A percentile compares a stretch with the other conserved stretches of the same genome.
Evolutionary conservation across 2,888 invertebrate species (phyloP).

Genomic region (Rutpela maculata): DNA sequence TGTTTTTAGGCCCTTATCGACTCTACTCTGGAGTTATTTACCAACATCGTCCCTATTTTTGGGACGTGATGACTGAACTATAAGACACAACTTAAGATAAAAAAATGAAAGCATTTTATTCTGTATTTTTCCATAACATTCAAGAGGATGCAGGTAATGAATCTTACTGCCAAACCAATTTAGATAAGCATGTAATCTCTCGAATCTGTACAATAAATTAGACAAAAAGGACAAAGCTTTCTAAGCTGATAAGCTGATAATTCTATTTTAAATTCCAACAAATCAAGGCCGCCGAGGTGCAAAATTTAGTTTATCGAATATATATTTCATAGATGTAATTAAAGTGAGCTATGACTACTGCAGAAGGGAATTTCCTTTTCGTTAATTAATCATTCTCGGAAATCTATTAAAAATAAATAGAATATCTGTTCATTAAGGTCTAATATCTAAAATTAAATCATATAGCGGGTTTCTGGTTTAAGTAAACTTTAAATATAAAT

Average conservation of each 20-base stretch:
- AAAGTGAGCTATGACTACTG: constrained; percentile 4
- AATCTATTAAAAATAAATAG: constrained; percentile 9
- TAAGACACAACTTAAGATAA: too few species aligned
- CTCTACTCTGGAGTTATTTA: too few species aligned
- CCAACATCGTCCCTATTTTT: too few species aligned
- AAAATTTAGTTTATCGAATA: not conserved
- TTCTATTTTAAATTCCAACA: not conserved
- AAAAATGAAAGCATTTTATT: not conserved
- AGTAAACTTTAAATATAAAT: not conserved
- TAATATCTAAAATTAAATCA: constrained; percentile 13
- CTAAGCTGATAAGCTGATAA: not conserved
- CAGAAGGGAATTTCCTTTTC: constrained; percentile 7
- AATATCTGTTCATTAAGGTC: constrained; percentile 8
- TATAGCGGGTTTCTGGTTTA: not conserved
- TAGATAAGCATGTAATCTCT: too few species aligned
- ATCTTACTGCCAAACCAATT: not conserved
- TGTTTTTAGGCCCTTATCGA: too few species aligned
- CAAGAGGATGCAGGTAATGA: not conserved
- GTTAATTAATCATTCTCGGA: constrained; percentile 20
- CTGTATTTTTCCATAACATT: not conserved
- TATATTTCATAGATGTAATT: not conserved
- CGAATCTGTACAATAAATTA: not conserved
- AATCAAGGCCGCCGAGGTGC: constrained; percentile 10
- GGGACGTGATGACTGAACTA: too few species aligned
- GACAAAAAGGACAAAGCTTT: not conserved